These are phyloP conservation scores for Patiria miniata DNA, from an alignment of 35 echinoderm and acorn worm species.

Conservation along the genomic window DNA sequence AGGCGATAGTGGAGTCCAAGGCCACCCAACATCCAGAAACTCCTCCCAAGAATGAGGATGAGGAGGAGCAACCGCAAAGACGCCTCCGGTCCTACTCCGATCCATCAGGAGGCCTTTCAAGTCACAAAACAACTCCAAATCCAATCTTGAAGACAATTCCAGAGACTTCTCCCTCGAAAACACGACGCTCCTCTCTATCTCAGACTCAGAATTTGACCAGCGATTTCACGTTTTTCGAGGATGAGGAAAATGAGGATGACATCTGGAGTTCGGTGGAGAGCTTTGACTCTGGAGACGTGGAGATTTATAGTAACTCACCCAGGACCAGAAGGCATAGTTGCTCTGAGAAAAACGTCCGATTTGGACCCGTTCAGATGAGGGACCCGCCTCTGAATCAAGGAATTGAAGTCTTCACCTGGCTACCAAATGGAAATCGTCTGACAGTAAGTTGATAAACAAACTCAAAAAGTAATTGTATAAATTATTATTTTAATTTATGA, in stretches of 20 bases:
- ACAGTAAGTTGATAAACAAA: neutral
- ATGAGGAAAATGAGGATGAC: neutral
- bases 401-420: neutral
- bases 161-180: neutral
- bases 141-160: constrained; percentile 4
- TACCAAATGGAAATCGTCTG: constrained; percentile 3
- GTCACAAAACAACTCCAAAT: neutral
- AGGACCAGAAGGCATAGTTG: neutral
- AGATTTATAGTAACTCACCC: constrained; percentile 13
- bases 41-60: neutral
- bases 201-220: neutral
- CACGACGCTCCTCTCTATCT: neutral
- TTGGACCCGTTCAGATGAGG: neutral
- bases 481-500: too few species aligned
- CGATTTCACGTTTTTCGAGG: constrained; percentile 16
- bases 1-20: neutral
- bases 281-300: constrained; percentile 7
- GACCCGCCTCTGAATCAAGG: neutral
- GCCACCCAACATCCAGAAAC: neutral
- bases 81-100: constrained; percentile 15
- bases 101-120: neutral
- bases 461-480: too few species aligned
- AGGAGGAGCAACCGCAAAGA: neutral
- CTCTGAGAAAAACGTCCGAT: neutral
- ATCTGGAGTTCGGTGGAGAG: constrained; percentile 16